Base-by-base conservation (phyloP, 2,797 vertebrate genomes). In the Helostoma temminkii region DNA sequence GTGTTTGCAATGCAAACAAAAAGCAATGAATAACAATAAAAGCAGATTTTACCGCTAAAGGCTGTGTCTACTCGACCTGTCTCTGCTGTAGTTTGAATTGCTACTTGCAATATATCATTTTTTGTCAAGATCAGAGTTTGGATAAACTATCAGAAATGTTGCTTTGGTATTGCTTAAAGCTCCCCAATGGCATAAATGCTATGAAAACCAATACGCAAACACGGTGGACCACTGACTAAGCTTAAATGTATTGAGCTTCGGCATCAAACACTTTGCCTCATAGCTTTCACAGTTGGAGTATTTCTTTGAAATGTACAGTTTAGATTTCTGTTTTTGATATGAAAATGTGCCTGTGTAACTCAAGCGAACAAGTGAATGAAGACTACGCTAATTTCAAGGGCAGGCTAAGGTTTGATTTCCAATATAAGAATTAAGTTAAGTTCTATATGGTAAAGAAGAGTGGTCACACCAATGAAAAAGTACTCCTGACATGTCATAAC, bases 241-340 rank as follows among this genome's bases (percentile, higher is more conserved):
- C 56, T 74, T 74, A 59, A n/a, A 61, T 43, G 32, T 55, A 78
- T 68, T 10, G 1, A 58, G 62, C 54, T 50, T 49, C 58, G 47
- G 34, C 68, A 69, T 80, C 65, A 78, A 66, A 78, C 34, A 61
- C 3, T 60, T 46, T 50, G 41, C 60, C 42, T 70, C 61, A 47
- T 19, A 72, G 34, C 49, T 54, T 53, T 48, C 41, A 49, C 12
- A 50, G 52, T 32, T 21, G 12, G 57, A 22, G 53, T 41, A 57
- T 65, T 74, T 24, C 30, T 58, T 64, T 70, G 52, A 80, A 64
- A 73, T 30, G 47, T 54, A 6, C 26, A 53, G 12, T 80, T 66
- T 67, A 39, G 5, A 71, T 24, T 39, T 3, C 6, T 42, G 43
- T 48, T 46, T 52, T 46, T 62, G 24, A 66, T 25, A 57, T 71